Percentiles rank a stretch among this genome's conserved stretches.
Evolutionary conservation across 2,113 vertebrate genomes (phyloP).

Genomic region (Leucopsar rothschildi): DNA sequence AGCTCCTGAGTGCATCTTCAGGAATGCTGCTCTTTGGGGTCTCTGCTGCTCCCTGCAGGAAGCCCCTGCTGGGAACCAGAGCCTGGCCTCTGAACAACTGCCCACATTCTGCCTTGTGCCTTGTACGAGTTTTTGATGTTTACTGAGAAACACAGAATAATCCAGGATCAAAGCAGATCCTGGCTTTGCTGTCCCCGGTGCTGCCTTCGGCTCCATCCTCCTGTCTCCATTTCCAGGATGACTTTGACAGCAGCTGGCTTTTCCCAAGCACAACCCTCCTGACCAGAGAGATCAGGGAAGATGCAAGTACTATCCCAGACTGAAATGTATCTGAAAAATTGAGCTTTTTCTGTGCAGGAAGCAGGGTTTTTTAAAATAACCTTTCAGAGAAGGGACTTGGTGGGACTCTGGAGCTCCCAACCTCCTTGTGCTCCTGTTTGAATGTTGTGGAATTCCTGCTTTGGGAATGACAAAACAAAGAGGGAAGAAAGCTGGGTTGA

Average conservation of each 20-base stretch:
- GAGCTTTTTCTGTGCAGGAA: not conserved
- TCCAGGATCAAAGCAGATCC: rapidly evolving
- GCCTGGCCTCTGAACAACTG: not conserved
- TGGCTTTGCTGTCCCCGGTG: not conserved
- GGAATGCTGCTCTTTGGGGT: not conserved
- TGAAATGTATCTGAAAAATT: rapidly evolving
- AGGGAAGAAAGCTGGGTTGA: not conserved
- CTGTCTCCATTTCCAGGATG: not conserved
- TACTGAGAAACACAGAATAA: not conserved
- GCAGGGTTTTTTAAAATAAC: not conserved
- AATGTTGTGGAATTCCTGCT: not conserved
- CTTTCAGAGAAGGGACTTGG: not conserved
- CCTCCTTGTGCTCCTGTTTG: not conserved
- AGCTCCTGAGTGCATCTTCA: not conserved
- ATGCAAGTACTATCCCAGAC: not conserved
- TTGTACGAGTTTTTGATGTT: not conserved
- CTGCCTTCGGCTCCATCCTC: not conserved
- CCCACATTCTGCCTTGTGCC: not conserved
- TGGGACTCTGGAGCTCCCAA: not conserved
- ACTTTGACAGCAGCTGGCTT: not conserved
- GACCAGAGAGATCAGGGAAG: not conserved
- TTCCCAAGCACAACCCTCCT: not conserved
- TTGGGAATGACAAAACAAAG: rapidly evolving
- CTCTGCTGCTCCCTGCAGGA: not conserved
- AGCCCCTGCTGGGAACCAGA: not conserved